Conservation (phyloP, 2,113 vertebrate genomes). For the Hoplias malabaricus region DNA sequence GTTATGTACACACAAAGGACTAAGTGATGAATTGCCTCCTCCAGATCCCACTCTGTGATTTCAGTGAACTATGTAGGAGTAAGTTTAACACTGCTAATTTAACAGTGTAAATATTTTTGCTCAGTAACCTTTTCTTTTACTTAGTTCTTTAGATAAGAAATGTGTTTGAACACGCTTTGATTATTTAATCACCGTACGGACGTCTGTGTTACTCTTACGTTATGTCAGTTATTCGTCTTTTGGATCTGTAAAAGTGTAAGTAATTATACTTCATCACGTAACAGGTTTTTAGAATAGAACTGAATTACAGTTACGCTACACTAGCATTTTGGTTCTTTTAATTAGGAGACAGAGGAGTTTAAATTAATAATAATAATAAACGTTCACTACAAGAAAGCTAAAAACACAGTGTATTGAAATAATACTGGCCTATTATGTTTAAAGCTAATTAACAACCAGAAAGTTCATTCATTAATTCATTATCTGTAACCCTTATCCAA, state of each 20-base stretch:
- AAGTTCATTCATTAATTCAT: too few relatives aligned
- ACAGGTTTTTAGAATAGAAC: not conserved
- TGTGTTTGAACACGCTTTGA: not conserved
- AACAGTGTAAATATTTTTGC: slow-evolving; percentile 26
- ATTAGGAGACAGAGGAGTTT: too few relatives aligned
- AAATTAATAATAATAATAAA: too few relatives aligned
- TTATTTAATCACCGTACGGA: too few relatives aligned
- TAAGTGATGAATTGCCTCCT: slow-evolving; percentile 15
- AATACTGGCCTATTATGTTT: too few relatives aligned
- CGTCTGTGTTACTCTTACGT: too few relatives aligned
- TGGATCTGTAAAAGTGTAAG: too few relatives aligned
- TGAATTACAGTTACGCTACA: not conserved
- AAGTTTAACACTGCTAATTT: slow-evolving; percentile 29
- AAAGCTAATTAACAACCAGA: too few relatives aligned
- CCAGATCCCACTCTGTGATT: slow-evolving; percentile 30
- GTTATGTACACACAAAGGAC: slow-evolving; percentile 12
- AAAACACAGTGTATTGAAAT: too few relatives aligned
- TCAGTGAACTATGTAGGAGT: slow-evolving; percentile 34
- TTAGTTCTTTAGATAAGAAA: slow-evolving; percentile 3
- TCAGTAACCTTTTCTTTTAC: slow-evolving; percentile 36
- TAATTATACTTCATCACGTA: not conserved
- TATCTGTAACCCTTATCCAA: too few relatives aligned
- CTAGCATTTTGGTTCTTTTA: not conserved
- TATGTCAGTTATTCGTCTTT: too few relatives aligned
- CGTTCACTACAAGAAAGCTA: too few relatives aligned